Evolutionary conservation across 2,797 vertebrate species (phyloP), one percentile per base, ranked within the genome.

Genomic region (Valencia hispanica): DNA sequence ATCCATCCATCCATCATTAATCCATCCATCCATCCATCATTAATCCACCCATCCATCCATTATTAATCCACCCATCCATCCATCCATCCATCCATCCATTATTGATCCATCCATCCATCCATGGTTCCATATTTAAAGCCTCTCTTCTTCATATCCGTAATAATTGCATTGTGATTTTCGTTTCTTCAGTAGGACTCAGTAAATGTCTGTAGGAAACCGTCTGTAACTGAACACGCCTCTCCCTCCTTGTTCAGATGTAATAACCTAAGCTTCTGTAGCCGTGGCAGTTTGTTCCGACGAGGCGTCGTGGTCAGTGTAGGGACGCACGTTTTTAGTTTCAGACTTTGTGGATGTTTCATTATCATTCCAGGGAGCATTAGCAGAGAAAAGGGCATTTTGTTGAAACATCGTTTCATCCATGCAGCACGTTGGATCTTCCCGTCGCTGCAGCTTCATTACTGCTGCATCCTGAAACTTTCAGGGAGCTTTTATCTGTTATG

Each of bases 401-500:
- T 27, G 25, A 68, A 34, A 80, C 12, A 30, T 72, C 36, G 30
- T 50, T 76, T 70, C 22, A 39, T 68, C 43, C 53, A 55, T 53
- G 69, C 55, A 73, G 30, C n/a, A 65, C 51, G 50, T 53, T 50
- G 32, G 32, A 66, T 75, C 34, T 51, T 0, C 5, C 22, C 25
- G 18, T 17, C 2, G 81, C 39, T 59, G 51, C 63, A 27, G 74
- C 45, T 0, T 66, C 53, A 34, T 79, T 81, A 79, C 72, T 72
- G 39, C n/a, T 30, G 50, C 45, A 18, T 66, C 32, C 22, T 69
- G 32, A 22, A 68, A 69, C 30, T 79, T 72, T 80, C 25, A 59
- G 34, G 82, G 77, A 70, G 27, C 71, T 74, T 69, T 87, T 75
- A 79, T 86, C 50, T 83, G 27, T 68, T 2, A 3, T 73, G 53